Percentiles rank a stretch among this genome's conserved stretches.
Evolutionary conservation across 2,797 vertebrate species (phyloP).

Genomic region (Etheostoma nigrum): DNA sequence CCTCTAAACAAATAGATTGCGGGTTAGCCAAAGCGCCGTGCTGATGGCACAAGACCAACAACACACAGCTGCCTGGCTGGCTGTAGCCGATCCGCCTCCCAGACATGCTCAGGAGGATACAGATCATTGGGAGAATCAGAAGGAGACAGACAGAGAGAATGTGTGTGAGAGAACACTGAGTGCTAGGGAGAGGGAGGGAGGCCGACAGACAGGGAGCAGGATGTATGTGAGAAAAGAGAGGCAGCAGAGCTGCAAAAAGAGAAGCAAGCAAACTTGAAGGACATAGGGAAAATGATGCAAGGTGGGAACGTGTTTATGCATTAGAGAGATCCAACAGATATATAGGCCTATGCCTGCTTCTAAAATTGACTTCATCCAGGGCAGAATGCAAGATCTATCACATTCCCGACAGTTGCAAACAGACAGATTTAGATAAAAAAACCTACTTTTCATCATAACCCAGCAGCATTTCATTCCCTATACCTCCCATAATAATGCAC

Average conservation of each 20-base stretch:
- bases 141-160: conserved; percentile 63
- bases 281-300: conserved; percentile 49
- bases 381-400: conserved; percentile 51
- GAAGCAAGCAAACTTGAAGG: conserved; percentile 58
- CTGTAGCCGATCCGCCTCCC: conserved; percentile 63
- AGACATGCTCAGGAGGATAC: conserved; percentile 70
- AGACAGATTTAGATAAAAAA: conserved; percentile 54
- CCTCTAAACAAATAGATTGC: conserved; percentile 73
- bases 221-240: conserved; percentile 10
- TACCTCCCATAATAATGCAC: conserved; percentile 25
- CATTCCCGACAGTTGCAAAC: conserved; percentile 31
- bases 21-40: conserved; percentile 57
- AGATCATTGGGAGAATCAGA: conserved; percentile 69
- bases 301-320: conserved; percentile 42
- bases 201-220: conserved; percentile 11
- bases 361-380: conserved; percentile 53
- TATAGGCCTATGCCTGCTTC: conserved; percentile 25
- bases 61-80: conserved; percentile 72
- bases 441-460: conserved; percentile 41
- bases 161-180: conserved; percentile 51
- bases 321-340: conserved; percentile 44
- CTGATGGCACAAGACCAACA: conserved; percentile 70
- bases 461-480: conserved; percentile 35
- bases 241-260: conserved; percentile 37
- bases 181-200: conserved; percentile 8